phyloP scores from a whole-genome alignment of 1,140 invertebrate genomes.

The Himalopsyche phryganea region DNA sequence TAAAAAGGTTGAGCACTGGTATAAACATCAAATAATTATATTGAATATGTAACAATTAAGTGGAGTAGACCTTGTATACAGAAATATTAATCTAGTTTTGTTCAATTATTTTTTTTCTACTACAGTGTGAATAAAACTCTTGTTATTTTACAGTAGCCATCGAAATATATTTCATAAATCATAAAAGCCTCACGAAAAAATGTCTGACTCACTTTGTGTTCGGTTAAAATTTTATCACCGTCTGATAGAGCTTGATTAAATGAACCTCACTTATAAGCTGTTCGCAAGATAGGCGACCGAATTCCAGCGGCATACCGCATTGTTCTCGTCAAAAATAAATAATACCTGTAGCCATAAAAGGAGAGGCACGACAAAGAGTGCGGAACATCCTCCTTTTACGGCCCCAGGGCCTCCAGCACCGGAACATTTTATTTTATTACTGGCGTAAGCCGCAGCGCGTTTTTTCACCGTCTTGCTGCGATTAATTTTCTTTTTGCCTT shows the following conservation, averaged over 20 bases:
- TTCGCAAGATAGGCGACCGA: not conserved
- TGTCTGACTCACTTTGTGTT: too few species aligned
- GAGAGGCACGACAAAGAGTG: not conserved
- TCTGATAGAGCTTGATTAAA: constrained; percentile 26
- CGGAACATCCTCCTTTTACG: not conserved
- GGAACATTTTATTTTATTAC: constrained; percentile 6
- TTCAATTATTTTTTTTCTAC: too few species aligned
- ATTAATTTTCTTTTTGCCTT: constrained; percentile 13
- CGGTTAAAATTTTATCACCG: constrained; percentile 10
- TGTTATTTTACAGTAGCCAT: too few species aligned
- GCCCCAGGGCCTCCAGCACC: not conserved
- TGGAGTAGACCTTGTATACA: too few species aligned
- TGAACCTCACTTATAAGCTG: constrained; percentile 21
- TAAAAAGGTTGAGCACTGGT: too few species aligned
- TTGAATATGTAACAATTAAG: too few species aligned
- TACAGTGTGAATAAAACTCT: too few species aligned
- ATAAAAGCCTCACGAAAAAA: too few species aligned
- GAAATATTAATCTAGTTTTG: too few species aligned
- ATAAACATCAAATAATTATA: too few species aligned
- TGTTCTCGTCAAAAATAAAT: constrained; percentile 19
- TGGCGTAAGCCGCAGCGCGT: not conserved
- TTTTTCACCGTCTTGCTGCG: constrained; percentile 7
- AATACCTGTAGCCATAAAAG: constrained; percentile 11
- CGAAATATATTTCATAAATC: too few species aligned
- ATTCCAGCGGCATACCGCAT: not conserved